These are phyloP conservation scores for Hypanus sabinus DNA, from an alignment of 2,113 vertebrate species.

Conservation along the genomic window DNA sequence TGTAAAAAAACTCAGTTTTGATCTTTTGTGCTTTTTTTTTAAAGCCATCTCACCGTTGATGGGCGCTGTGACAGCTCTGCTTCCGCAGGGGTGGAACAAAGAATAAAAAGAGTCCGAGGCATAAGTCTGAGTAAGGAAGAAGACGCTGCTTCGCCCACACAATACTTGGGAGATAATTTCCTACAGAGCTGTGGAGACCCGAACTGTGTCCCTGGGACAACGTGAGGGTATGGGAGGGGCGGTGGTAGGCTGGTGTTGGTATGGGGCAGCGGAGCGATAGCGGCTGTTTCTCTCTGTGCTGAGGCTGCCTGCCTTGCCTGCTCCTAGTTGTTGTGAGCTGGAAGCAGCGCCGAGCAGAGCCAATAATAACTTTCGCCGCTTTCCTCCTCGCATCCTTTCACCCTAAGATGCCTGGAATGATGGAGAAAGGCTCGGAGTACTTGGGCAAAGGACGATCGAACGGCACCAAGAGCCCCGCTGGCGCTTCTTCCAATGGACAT, in stretches of 20 bases:
- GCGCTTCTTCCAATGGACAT: slow-evolving; percentile 80
- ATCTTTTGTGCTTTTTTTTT: slow-evolving; percentile 16
- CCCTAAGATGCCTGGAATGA: slow-evolving; percentile 78
- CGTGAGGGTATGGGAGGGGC: slow-evolving; percentile 2
- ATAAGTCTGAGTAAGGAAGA: not conserved
- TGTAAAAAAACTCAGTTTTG: not conserved
- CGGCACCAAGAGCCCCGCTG: slow-evolving; percentile 77
- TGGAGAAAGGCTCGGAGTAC: slow-evolving; percentile 83
- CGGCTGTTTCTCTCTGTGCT: slow-evolving; percentile 47
- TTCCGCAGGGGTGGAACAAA: not conserved
- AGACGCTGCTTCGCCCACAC: slow-evolving; percentile 18
- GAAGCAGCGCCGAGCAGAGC: slow-evolving; percentile 41
- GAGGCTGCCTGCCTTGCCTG: slow-evolving; percentile 46
- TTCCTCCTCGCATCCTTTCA: not conserved
- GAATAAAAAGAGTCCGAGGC: not conserved
- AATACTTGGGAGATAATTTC: slow-evolving; percentile 29
- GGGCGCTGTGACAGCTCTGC: not conserved
- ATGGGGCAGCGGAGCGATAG: slow-evolving; percentile 43
- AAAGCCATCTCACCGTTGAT: not conserved
- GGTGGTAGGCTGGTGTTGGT: slow-evolving; percentile 35
- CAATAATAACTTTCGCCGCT: slow-evolving; percentile 26
- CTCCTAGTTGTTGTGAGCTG: not conserved
- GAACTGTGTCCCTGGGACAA: slow-evolving; percentile 35
- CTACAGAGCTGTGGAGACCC: slow-evolving; percentile 41
- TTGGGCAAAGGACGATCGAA: slow-evolving; percentile 75